Conservation (phyloP, 30 jellyfish, hydroid and myxozoan species). For the Mastigias papua region DNA sequence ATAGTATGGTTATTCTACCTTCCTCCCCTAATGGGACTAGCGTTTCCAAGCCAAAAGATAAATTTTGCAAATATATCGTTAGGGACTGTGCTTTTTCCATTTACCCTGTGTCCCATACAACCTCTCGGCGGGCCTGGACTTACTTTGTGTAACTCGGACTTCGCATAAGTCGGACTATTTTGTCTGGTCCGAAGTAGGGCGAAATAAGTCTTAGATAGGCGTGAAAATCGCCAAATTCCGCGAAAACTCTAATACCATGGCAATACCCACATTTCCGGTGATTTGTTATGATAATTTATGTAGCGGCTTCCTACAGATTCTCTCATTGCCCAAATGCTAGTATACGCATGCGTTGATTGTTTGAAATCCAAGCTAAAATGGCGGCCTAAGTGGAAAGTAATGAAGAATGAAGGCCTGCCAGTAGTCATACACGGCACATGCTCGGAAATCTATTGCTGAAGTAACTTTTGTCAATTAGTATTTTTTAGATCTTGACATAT, state of each 20-base stretch:
- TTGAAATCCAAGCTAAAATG: slow-evolving; percentile 57
- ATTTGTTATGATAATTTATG: slow-evolving; percentile 24
- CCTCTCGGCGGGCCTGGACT: too few species aligned
- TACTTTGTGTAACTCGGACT: too few species aligned
- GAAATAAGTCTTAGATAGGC: too few species aligned
- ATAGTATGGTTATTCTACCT: too few species aligned
- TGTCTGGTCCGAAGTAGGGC: too few species aligned
- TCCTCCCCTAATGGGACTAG: too few species aligned
- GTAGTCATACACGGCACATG: slow-evolving; percentile 15
- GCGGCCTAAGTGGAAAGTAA: slow-evolving; percentile 57
- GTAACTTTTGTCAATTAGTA: neutral
- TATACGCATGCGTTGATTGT: slow-evolving; percentile 14
- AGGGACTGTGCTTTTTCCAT: too few species aligned
- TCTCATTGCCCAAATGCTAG: neutral
- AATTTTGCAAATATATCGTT: too few species aligned
- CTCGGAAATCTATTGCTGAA: neutral
- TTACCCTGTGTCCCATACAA: too few species aligned
- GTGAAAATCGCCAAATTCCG: neutral
- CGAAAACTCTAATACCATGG: too few species aligned
- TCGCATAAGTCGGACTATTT: too few species aligned
- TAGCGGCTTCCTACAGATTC: slow-evolving; percentile 20
- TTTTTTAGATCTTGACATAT: neutral
- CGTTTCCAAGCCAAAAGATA: too few species aligned
- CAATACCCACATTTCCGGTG: neutral
- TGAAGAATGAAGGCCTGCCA: slow-evolving; percentile 21